A percentile compares a stretch with the other conserved stretches of the same genome.
Conservation (phyloP, 2,888 invertebrate species). For the Rambutsinella grinnellia region DNA sequence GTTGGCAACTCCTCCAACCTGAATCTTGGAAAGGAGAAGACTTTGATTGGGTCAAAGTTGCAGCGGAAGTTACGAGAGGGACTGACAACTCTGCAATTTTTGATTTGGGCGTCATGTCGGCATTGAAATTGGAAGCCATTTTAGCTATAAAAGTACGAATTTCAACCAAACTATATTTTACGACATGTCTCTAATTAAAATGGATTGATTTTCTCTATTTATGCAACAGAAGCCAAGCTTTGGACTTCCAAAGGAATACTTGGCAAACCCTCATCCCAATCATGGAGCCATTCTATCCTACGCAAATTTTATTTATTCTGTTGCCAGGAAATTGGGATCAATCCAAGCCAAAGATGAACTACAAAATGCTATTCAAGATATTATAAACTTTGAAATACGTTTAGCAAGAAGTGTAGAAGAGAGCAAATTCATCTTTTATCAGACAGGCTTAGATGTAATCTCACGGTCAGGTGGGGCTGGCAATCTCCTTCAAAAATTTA, state of each 20-base stretch:
- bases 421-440: conserved; percentile 40
- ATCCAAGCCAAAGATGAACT: not conserved
- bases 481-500: not conserved
- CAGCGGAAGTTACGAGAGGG: conserved; percentile 20
- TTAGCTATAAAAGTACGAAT: not conserved
- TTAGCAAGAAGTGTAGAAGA: conserved; percentile 48
- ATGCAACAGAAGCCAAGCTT: conserved; percentile 44
- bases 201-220: not conserved
- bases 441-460: conserved; percentile 33
- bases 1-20: conserved; percentile 32
- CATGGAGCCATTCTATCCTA: conserved; percentile 38
- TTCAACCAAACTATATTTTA: too few relatives aligned
- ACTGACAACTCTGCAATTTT: not conserved
- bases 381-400: conserved; percentile 54
- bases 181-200: not conserved
- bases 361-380: conserved; percentile 21
- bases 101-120: not conserved
- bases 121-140: not conserved
- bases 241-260: conserved; percentile 27
- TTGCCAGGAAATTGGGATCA: conserved; percentile 25
- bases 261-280: conserved; percentile 23
- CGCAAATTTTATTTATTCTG: conserved; percentile 31
- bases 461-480: not conserved
- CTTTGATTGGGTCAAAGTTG: conserved; percentile 21
- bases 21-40: conserved; percentile 12